These are phyloP conservation scores for Drosophila parabipectinata DNA, from an alignment of 1,140 invertebrate species.

Conservation along the genomic window DNA sequence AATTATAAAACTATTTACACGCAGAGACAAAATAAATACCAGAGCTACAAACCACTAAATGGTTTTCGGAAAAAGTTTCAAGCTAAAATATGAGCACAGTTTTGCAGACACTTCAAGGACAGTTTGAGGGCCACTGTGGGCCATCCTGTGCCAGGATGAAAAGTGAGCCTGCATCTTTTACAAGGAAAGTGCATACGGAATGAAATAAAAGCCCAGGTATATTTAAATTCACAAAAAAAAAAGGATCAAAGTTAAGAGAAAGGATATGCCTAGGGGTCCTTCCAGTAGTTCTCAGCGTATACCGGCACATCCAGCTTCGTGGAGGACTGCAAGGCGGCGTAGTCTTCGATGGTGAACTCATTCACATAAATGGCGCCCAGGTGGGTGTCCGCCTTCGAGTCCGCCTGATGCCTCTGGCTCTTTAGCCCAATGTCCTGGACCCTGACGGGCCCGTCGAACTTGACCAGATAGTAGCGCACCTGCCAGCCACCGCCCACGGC, in stretches of 20 bases:
- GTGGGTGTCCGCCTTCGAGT: conserved; percentile 16
- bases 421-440: conserved; percentile 69
- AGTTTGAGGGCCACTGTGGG: conserved; percentile 1
- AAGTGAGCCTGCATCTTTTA: too few species aligned
- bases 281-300: conserved; percentile 25
- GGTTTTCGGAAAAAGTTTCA: background rate
- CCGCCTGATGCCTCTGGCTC: conserved; percentile 24
- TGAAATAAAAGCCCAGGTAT: background rate
- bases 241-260: background rate
- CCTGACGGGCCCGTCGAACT: conserved; percentile 60
- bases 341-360: conserved; percentile 31
- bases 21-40: background rate
- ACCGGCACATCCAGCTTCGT: conserved; percentile 20
- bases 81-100: too few species aligned
- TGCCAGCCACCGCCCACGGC: conserved; percentile 53
- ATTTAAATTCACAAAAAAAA: background rate
- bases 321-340: background rate
- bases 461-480: conserved; percentile 64
- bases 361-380: conserved; percentile 71
- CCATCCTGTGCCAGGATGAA: conserved; percentile 7
- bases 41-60: background rate
- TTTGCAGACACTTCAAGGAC: background rate
- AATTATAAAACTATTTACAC: background rate
- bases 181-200: too few species aligned
- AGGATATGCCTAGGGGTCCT: background rate